A percentile compares a stretch with the other conserved stretches of the same genome.
Evolutionary conservation across 2,888 invertebrate genomes (phyloP).

Genomic region (Trimorus sp.): DNA sequence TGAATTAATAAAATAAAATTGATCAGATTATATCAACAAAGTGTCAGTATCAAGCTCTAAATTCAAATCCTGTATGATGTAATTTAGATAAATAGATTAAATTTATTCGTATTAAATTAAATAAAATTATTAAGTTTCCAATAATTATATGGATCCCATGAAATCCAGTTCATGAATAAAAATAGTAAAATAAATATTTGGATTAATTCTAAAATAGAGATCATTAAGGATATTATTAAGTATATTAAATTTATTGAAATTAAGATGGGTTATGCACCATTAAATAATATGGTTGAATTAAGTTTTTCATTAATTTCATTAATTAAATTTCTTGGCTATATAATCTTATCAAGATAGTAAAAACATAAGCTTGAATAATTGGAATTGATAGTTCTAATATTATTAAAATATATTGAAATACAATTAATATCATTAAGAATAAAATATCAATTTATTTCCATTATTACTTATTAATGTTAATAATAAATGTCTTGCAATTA

Average conservation of each 20-base stretch:
- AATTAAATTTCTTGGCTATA: conserved; percentile 87
- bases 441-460: conserved; percentile 77
- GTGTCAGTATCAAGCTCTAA: conserved; percentile 87
- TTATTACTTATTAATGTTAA: conserved; percentile 85
- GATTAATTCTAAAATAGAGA: no score
- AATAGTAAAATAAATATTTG: conserved; percentile 83
- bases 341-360: conserved; percentile 85
- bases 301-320: conserved; percentile 76
- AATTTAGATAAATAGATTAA: conserved; percentile 56
- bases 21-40: conserved; percentile 86
- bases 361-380: conserved; percentile 87
- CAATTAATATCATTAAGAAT: conserved; percentile 59
- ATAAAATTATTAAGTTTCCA: conserved; percentile 66
- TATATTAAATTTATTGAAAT: conserved; percentile 84
- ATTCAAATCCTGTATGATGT: conserved; percentile 85
- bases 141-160: conserved; percentile 83
- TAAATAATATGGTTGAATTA: conserved; percentile 83
- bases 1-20: conserved; percentile 86
- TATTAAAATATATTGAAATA: conserved; percentile 83
- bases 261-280: conserved; percentile 86
- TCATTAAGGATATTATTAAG: no score
- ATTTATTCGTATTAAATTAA: conserved; percentile 41
- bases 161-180: conserved; percentile 89
- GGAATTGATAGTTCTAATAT: conserved; percentile 85
- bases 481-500: conserved; percentile 88